Evolutionary conservation across 2,113 vertebrate species (phyloP).

Genomic region (Xenus cinereus): DNA sequence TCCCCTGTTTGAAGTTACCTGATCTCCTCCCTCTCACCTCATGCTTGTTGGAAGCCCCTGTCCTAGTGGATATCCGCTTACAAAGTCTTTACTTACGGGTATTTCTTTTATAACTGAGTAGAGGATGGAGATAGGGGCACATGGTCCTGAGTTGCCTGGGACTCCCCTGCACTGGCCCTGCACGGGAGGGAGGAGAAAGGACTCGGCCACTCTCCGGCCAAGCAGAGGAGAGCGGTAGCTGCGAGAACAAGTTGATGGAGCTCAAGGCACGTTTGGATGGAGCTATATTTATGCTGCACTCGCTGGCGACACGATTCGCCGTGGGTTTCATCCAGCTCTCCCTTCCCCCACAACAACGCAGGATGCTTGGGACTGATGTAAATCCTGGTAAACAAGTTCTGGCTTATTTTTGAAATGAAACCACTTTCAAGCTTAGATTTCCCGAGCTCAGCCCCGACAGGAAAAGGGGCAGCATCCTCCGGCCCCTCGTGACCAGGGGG

Average conservation of each 20-base stretch:
- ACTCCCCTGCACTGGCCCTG: accelerated
- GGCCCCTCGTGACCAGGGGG: not conserved
- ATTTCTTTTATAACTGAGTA: not conserved
- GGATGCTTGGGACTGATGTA: not conserved
- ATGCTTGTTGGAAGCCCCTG: not conserved
- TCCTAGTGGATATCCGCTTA: not conserved
- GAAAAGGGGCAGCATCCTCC: accelerated
- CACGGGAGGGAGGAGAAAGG: accelerated
- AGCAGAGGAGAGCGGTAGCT: not conserved
- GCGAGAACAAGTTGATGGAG: not conserved
- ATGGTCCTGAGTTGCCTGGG: accelerated
- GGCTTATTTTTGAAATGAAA: not conserved
- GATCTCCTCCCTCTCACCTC: not conserved
- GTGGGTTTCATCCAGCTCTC: constrained; percentile 36
- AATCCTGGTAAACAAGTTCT: constrained; percentile 15
- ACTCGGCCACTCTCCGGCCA: accelerated
- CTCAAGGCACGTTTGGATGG: not conserved
- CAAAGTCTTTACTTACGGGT: not conserved
- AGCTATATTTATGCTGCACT: not conserved
- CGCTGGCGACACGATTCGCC: not conserved
- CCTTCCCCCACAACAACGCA: not conserved
- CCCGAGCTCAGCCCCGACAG: accelerated
- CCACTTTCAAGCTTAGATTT: not conserved
- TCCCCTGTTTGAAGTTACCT: not conserved
- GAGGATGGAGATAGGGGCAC: accelerated